Evolutionary conservation across 2,113 vertebrate species (phyloP), one percentile per base, ranked within the genome.

Genomic region (Chaenogobius annularis): DNA sequence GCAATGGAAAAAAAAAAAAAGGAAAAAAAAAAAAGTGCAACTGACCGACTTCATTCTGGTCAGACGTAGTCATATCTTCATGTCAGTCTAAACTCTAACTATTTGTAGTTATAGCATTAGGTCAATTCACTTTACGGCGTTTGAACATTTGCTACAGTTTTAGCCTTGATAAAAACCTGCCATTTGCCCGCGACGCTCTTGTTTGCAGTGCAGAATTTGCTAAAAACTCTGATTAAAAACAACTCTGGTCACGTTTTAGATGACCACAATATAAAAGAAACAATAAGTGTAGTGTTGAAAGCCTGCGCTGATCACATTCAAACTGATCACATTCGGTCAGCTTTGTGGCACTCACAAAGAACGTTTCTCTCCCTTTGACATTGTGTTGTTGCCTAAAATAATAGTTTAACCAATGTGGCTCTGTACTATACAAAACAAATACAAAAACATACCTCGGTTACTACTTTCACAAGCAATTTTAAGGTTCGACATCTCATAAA

Each of bases 401-500:
- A 14, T 15, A 83, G 64, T 14, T 71, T 74, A 86, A 85, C 63
- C 68, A 50, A 73, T 44, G 70, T 77, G 74, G 68, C 48, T 85
- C 79, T 86, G 78, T 75, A 83, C 81, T 86, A 69, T 84, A 87
- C 87, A 90, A n/a, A 66, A 37, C 89, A 86, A 87, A 54, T n/a
- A 43, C 40, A 82, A 86, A 89, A 92, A 92, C 78, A 89, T 81
- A 69, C 92, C 76, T 73, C 85, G 87, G 85, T 82, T 87, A 87
- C 87, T 74, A 83, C 50, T 52, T 89, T 88, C 87, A 93, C 82
- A 91, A 90, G 92, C 85, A 76, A 88, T 88, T 58, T 58, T 87
- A 87, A 85, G 78, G 72, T 91, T 88, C 79, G 70, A 85, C 80
- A 88, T 90, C 61, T 90, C 48, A 65, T 93, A 94, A 94, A 94